Conservation (phyloP, 2,888 invertebrate genomes). For the Eretmocerus hayati region DNA sequence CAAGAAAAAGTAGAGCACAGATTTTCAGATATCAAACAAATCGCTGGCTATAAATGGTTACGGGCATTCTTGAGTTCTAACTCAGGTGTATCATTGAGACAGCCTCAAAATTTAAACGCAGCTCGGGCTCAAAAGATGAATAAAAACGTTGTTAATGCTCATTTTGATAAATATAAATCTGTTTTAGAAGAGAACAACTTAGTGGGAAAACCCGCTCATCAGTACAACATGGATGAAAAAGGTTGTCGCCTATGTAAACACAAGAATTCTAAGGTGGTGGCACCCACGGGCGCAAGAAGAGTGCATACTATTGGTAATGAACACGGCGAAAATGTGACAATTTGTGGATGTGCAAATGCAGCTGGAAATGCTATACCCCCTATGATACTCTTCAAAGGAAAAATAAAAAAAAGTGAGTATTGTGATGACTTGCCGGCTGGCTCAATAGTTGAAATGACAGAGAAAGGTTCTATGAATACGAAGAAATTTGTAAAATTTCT, state of each 20-base stretch:
- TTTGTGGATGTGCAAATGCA: slow-evolving; percentile 39
- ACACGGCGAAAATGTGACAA: slow-evolving; percentile 34
- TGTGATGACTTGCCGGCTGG: slow-evolving; percentile 27
- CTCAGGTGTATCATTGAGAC: neutral
- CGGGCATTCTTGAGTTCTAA: neutral
- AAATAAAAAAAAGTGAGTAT: slow-evolving; percentile 29
- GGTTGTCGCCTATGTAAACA: slow-evolving; percentile 21
- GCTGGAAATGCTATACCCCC: slow-evolving; percentile 33
- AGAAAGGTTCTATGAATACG: slow-evolving; percentile 29
- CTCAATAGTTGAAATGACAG: slow-evolving; percentile 26
- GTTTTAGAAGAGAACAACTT: slow-evolving; percentile 16
- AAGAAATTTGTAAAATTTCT: slow-evolving; percentile 30
- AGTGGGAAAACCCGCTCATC: slow-evolving; percentile 23
- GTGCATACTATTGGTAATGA: slow-evolving; percentile 26
- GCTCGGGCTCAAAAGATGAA: neutral
- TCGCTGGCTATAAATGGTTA: neutral
- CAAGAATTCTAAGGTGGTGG: slow-evolving; percentile 25
- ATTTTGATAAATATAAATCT: neutral
- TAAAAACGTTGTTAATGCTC: neutral
- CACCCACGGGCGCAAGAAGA: slow-evolving; percentile 27
- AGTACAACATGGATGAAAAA: slow-evolving; percentile 28
- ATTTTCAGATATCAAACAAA: neutral
- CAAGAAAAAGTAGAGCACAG: neutral
- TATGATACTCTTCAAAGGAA: slow-evolving; percentile 30
- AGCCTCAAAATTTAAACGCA: neutral